These are phyloP conservation scores for Pentalonia nigronervosa DNA, from an alignment of 1,140 invertebrate species.

Conservation along the genomic window DNA sequence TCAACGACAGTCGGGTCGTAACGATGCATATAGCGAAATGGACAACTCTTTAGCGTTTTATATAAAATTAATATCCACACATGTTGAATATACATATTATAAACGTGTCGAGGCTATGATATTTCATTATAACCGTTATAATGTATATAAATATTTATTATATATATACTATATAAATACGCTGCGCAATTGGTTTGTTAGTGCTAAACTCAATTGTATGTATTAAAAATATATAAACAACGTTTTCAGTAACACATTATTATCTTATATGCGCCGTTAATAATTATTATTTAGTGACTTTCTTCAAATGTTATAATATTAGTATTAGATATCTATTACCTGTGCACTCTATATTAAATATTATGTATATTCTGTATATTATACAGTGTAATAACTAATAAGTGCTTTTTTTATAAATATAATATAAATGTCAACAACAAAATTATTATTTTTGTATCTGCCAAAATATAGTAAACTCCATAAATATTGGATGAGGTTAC, in stretches of 20 bases:
- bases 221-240: background rate
- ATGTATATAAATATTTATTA: background rate
- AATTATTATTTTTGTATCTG: too few species aligned
- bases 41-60: background rate
- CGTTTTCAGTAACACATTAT: background rate
- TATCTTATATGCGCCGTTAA: background rate
- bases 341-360: background rate
- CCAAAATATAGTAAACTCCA: too few species aligned
- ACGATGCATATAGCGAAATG: background rate
- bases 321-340: background rate
- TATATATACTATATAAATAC: too few species aligned
- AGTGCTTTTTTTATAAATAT: background rate
- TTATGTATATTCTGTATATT: background rate
- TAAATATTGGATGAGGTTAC: background rate
- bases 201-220: background rate
- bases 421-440: background rate
- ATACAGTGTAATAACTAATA: background rate
- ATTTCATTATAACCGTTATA: constrained; percentile 14
- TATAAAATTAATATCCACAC: background rate
- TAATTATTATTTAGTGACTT: background rate
- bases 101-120: background rate
- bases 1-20: background rate
- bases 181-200: background rate
- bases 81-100: background rate
- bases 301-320: constrained; percentile 20